A percentile compares a stretch with the other conserved stretches of the same genome.
Conservation (phyloP, 2,888 invertebrate genomes). For the Scaptomyza flava region DNA sequence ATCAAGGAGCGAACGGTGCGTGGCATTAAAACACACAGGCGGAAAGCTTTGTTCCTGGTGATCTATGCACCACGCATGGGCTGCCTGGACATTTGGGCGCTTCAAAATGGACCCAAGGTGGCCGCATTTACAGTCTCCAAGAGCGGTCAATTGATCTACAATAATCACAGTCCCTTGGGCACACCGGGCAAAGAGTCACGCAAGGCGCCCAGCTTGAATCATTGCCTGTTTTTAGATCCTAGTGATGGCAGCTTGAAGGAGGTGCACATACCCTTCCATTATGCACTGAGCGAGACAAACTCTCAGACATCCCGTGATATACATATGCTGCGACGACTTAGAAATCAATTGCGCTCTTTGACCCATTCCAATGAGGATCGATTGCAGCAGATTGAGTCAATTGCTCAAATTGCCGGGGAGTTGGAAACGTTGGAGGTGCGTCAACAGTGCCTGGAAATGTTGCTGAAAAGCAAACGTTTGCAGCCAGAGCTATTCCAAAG, state of each 20-base stretch:
- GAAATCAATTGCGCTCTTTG: constrained; percentile 86
- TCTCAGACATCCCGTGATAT: constrained; percentile 94
- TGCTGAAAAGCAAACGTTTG: constrained; percentile 88
- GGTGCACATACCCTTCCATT: constrained; percentile 95
- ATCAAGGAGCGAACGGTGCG: constrained; percentile 87
- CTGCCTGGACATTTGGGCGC: constrained; percentile 95
- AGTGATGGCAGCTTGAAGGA: constrained; percentile 91
- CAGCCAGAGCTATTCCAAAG: constrained; percentile 87
- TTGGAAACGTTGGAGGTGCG: constrained; percentile 90
- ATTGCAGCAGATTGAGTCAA: constrained; percentile 80
- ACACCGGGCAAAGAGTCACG: constrained; percentile 79
- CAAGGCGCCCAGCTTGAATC: constrained; percentile 85
- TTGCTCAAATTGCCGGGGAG: constrained; percentile 85
- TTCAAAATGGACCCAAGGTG: constrained; percentile 95
- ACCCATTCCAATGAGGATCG: constrained; percentile 87
- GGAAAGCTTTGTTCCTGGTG: constrained; percentile 91
- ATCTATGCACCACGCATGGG: constrained; percentile 97
- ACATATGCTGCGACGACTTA: constrained; percentile 92
- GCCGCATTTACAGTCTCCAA: constrained; percentile 96
- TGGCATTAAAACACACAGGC: constrained; percentile 74
- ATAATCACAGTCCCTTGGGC: constrained; percentile 91
- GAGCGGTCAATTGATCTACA: constrained; percentile 91
- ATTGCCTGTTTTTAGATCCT: constrained; percentile 93
- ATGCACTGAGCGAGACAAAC: constrained; percentile 93
- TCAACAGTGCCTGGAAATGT: constrained; percentile 89